A percentile compares a stretch with the other conserved stretches of the same genome.
These are phyloP conservation scores for Strigamia crassipes DNA, from an alignment of 2,888 invertebrate genomes.

Conservation along the genomic window DNA sequence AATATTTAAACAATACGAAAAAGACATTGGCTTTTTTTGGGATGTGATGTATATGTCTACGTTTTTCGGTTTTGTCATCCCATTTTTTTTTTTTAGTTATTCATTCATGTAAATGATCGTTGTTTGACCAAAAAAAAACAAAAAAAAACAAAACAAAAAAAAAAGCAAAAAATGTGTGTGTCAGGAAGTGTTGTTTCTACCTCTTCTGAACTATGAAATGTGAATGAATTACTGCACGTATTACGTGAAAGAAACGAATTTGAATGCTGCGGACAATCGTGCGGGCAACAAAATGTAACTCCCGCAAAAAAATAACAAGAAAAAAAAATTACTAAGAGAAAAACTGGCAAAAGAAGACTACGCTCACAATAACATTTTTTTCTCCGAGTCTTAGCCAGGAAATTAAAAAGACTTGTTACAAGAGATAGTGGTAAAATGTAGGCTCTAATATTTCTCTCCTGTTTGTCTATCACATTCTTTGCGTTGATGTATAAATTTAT, in stretches of 20 bases:
- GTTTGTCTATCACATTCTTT: slow-evolving; percentile 39
- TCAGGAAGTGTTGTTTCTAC: slow-evolving; percentile 40
- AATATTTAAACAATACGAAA: not conserved
- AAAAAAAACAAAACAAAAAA: slow-evolving; percentile 6
- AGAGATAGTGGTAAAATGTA: slow-evolving; percentile 39
- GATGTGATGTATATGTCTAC: slow-evolving; percentile 40
- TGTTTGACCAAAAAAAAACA: slow-evolving; percentile 15
- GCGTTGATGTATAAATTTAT: slow-evolving; percentile 40
- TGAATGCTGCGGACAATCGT: slow-evolving; percentile 47
- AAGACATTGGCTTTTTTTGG: slow-evolving; percentile 39
- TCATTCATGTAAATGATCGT: slow-evolving; percentile 40
- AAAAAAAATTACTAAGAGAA: slow-evolving; percentile 8
- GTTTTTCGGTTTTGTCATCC: slow-evolving; percentile 34
- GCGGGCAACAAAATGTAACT: slow-evolving; percentile 26
- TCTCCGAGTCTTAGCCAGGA: slow-evolving; percentile 31
- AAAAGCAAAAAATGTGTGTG: slow-evolving; percentile 24
- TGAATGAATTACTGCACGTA: slow-evolving; percentile 43
- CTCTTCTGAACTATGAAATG: slow-evolving; percentile 40
- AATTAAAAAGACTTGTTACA: slow-evolving; percentile 37
- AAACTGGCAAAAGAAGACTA: slow-evolving; percentile 39
- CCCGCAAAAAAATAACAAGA: slow-evolving; percentile 36
- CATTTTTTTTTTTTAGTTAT: slow-evolving; percentile 21
- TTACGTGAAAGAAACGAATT: slow-evolving; percentile 39
- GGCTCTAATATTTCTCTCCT: slow-evolving; percentile 38
- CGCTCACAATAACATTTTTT: slow-evolving; percentile 36